phyloP scores from a whole-genome alignment of 1,140 invertebrate species.

The Amyelois transitella region DNA sequence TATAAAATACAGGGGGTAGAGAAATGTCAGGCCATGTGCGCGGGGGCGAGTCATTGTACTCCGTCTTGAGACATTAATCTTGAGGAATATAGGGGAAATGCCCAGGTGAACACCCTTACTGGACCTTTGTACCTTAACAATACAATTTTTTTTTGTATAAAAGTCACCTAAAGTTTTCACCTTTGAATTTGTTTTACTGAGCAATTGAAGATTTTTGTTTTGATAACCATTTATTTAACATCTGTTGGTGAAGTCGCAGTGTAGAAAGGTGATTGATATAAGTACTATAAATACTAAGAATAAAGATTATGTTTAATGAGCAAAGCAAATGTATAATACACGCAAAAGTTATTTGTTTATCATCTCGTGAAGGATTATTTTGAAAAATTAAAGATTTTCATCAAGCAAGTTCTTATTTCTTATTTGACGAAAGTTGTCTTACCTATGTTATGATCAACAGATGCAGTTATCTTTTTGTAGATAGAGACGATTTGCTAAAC shows the following conservation, averaged over 20 bases:
- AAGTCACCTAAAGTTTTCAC: neutral
- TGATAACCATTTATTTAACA: no score
- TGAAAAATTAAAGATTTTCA: no score
- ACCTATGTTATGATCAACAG: neutral
- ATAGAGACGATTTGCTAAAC: slow-evolving; percentile 20
- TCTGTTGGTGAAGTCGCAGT: no score
- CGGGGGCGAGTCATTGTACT: slow-evolving; percentile 55
- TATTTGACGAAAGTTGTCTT: neutral
- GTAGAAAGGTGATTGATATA: no score
- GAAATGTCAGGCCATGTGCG: slow-evolving; percentile 68
- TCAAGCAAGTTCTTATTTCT: no score
- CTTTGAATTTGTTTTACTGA: neutral
- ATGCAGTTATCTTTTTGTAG: slow-evolving; percentile 15
- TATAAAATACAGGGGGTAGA: slow-evolving; percentile 34
- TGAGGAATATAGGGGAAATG: slow-evolving; percentile 37
- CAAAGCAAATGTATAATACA: no score
- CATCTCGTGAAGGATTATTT: no score
- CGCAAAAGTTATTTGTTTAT: no score
- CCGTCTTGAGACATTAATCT: slow-evolving; percentile 64
- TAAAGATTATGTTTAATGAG: no score
- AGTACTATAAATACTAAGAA: no score
- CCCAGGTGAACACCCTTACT: slow-evolving; percentile 58
- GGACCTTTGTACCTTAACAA: slow-evolving; percentile 39
- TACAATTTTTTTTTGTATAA: slow-evolving; percentile 18
- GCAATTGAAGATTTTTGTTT: neutral